Percentiles rank a stretch among this genome's conserved stretches.
These are phyloP conservation scores for Odontomyia ornata DNA, from an alignment of 2,888 invertebrate species.

Conservation along the genomic window DNA sequence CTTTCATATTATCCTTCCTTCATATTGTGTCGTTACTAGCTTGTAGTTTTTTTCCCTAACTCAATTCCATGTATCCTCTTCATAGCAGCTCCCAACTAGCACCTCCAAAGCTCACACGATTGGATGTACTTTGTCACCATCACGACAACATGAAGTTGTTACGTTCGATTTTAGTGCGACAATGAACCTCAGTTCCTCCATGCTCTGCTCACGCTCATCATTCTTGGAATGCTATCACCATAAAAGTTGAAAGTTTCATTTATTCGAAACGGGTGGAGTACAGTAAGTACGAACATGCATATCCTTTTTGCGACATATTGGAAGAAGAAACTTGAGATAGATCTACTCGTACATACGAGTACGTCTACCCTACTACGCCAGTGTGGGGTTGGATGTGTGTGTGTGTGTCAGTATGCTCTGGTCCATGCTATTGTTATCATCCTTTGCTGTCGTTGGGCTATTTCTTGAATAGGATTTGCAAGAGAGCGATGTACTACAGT, in stretches of 20 bases:
- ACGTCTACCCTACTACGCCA: neutral
- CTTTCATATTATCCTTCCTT: neutral
- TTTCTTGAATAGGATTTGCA: conserved; percentile 30
- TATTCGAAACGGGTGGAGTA: conserved; percentile 34
- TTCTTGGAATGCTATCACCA: conserved; percentile 31
- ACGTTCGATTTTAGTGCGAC: neutral
- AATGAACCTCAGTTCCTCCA: conserved; percentile 8
- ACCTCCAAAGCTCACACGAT: neutral
- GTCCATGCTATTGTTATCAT: conserved; percentile 14
- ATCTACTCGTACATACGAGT: neutral
- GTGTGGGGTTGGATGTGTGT: neutral
- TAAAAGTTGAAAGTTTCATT: conserved; percentile 42
- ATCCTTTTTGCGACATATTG: neutral
- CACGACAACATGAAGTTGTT: conserved; percentile 11
- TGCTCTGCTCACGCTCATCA: neutral
- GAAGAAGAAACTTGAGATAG: neutral
- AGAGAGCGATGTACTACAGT: conserved; percentile 12
- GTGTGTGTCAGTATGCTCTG: neutral
- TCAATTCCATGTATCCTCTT: neutral
- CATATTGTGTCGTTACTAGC: neutral
- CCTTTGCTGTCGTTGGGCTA: neutral
- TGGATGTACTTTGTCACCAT: neutral
- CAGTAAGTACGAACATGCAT: conserved; percentile 19
- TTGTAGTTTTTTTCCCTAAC: neutral
- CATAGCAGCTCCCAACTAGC: no score